Conservation (phyloP, 1,140 invertebrate genomes). For the Laupala kohalensis region DNA sequence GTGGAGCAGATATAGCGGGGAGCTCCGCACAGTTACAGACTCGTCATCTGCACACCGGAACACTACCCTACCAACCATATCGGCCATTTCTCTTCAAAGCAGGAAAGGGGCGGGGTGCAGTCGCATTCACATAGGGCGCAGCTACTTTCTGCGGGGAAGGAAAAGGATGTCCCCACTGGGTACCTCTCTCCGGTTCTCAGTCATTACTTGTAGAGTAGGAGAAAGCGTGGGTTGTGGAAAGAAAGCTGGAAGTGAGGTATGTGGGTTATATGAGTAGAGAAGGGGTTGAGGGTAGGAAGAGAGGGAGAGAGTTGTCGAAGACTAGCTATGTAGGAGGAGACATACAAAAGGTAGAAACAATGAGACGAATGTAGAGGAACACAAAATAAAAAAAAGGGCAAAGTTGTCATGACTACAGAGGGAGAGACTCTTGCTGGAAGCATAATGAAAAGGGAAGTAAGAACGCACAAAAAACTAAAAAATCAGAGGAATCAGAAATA, state of each 20-base stretch:
- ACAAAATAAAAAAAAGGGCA: no score
- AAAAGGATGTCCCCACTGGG: neutral
- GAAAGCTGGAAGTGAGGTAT: neutral
- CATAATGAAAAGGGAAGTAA: no score
- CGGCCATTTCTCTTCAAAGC: neutral
- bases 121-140: neutral
- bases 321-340: no score
- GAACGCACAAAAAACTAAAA: no score
- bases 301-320: neutral
- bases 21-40: neutral
- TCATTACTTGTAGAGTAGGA: neutral
- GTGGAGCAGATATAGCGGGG: no score
- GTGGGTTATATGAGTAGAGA: neutral
- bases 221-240: neutral
- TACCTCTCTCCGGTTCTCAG: neutral
- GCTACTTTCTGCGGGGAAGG: neutral
- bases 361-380: no score
- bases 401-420: no score
- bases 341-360: no score
- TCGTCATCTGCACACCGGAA: neutral
- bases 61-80: neutral
- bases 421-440: no score
- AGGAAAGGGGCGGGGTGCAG: neutral
- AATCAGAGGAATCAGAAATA: no score
- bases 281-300: neutral